Percentiles rank a stretch among this genome's conserved stretches.
Conservation (phyloP, 2,888 invertebrate genomes). For the Phrixothrix hirtus region DNA sequence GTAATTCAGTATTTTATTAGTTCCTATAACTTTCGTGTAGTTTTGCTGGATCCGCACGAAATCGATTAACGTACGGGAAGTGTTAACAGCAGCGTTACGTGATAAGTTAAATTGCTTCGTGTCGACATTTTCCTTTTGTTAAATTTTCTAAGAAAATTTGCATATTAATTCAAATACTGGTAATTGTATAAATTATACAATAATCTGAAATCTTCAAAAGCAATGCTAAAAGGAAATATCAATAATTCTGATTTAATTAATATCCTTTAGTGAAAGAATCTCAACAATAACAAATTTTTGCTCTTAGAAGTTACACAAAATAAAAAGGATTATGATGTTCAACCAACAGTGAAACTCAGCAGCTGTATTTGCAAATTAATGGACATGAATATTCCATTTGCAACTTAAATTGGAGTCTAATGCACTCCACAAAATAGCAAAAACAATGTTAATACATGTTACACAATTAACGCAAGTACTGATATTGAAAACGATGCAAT, state of each 20-base stretch:
- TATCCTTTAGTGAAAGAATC: too few relatives aligned
- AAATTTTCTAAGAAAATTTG: slow-evolving; percentile 14
- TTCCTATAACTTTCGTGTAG: slow-evolving; percentile 18
- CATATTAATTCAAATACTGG: slow-evolving; percentile 15
- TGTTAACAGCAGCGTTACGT: slow-evolving; percentile 22
- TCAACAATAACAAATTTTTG: too few relatives aligned
- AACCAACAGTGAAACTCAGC: slow-evolving; percentile 9
- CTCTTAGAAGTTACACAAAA: too few relatives aligned
- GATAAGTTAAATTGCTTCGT: slow-evolving; percentile 21
- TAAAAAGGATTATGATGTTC: slow-evolving; percentile 1
- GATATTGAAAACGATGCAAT: too few relatives aligned
- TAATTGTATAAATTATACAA: slow-evolving; percentile 4
- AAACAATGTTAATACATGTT: background rate
- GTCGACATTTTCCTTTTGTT: slow-evolving; percentile 14
- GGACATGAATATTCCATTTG: slow-evolving; percentile 17
- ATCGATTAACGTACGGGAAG: slow-evolving; percentile 15
- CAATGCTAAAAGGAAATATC: too few relatives aligned
- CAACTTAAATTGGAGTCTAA: slow-evolving; percentile 2
- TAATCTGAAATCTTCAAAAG: too few relatives aligned
- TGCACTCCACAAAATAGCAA: background rate
- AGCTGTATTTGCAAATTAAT: slow-evolving; percentile 16
- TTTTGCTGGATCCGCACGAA: slow-evolving; percentile 7
- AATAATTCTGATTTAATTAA: too few relatives aligned
- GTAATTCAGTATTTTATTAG: slow-evolving; percentile 25
- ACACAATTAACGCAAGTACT: background rate